Percentiles rank a stretch among this genome's conserved stretches.
phyloP scores from a whole-genome alignment of 1,140 invertebrate genomes.

The Nasonia longicornis region DNA sequence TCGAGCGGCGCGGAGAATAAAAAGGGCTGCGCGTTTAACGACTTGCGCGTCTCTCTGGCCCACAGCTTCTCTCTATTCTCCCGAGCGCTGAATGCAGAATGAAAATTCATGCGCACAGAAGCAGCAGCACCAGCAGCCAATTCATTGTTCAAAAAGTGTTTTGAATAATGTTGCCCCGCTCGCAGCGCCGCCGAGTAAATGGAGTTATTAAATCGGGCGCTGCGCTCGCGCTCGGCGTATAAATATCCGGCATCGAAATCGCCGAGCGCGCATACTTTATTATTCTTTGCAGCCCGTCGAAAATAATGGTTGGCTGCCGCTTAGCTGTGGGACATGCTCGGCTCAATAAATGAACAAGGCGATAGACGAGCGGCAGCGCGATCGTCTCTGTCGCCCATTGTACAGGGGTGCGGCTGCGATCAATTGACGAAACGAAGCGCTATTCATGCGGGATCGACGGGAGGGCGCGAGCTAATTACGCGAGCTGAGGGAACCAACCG shows the following conservation, averaged over 20 bases:
- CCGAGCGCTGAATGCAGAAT: slow-evolving; percentile 16
- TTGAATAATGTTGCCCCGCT: slow-evolving; percentile 33
- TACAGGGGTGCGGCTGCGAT: background rate
- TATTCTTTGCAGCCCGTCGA: background rate
- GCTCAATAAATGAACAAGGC: slow-evolving; percentile 31
- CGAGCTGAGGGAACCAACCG: background rate
- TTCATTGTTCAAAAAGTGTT: slow-evolving; percentile 38
- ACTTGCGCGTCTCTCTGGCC: background rate
- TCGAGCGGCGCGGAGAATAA: background rate
- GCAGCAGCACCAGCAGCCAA: background rate
- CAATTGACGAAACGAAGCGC: slow-evolving; percentile 40
- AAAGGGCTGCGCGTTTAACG: slow-evolving; percentile 20
- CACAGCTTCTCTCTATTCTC: background rate
- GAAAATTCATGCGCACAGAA: slow-evolving; percentile 12
- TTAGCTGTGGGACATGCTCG: too few relatives aligned
- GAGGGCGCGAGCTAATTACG: too few relatives aligned
- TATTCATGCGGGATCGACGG: background rate
- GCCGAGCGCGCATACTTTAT: slow-evolving; percentile 10
- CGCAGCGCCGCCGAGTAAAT: slow-evolving; percentile 2
- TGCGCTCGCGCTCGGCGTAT: background rate
- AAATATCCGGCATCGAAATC: background rate
- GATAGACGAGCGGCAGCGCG: background rate
- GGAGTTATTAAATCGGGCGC: slow-evolving; percentile 39
- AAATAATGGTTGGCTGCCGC: background rate
- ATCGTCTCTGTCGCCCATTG: background rate